Percentiles rank a stretch among this genome's conserved stretches.
These are phyloP conservation scores for Nineta flava DNA, from an alignment of 2,888 invertebrate genomes.

Conservation along the genomic window DNA sequence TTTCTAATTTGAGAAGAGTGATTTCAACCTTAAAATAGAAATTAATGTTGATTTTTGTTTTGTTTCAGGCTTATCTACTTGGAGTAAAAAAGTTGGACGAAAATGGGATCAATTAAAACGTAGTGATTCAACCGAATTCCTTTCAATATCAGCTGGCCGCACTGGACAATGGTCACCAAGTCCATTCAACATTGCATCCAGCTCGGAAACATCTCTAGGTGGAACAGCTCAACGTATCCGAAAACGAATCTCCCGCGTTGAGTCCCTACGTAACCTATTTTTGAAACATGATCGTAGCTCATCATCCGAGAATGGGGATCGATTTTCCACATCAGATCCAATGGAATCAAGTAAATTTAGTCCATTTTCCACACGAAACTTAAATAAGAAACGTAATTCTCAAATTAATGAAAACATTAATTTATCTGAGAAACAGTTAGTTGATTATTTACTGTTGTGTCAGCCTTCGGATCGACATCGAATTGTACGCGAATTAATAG, in stretches of 20 bases:
- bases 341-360: slow-evolving; percentile 1
- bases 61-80: slow-evolving; percentile 36
- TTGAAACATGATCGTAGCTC: slow-evolving; percentile 20
- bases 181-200: background rate
- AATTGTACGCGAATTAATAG: slow-evolving; percentile 17
- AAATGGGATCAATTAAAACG: slow-evolving; percentile 43
- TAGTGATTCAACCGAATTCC: slow-evolving; percentile 37
- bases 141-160: slow-evolving; percentile 26
- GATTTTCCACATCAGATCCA: background rate
- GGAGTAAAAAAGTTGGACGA: slow-evolving; percentile 40
- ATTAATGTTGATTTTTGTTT: too few species aligned
- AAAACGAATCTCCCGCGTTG: slow-evolving; percentile 32
- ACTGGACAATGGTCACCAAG: slow-evolving; percentile 31
- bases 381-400: background rate
- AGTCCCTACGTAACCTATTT: slow-evolving; percentile 35
- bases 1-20: too few species aligned
- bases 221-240: background rate
- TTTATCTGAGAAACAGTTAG: slow-evolving; percentile 23
- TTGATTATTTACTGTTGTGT: slow-evolving; percentile 24
- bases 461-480: slow-evolving; percentile 21
- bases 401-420: slow-evolving; percentile 19
- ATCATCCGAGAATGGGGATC: background rate
- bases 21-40: too few species aligned
- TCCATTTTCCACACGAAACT: slow-evolving; percentile 1
- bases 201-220: background rate